Evolutionary conservation across 2,797 vertebrate species (phyloP).

Genomic region (Diceros bicornis): DNA sequence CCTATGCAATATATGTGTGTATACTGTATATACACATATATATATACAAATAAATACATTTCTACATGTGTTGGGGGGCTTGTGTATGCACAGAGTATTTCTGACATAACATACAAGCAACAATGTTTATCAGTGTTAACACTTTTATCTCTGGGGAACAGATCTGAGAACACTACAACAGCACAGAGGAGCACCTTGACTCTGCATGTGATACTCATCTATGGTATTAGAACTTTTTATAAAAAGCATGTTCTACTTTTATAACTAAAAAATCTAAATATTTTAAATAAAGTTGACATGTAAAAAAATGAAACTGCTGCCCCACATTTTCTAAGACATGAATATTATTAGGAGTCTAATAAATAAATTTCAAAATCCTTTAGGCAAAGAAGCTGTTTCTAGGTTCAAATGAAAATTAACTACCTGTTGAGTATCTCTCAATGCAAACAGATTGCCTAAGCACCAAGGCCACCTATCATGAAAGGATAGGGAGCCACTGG

Average conservation of each 20-base stretch:
- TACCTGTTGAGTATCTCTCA: not conserved
- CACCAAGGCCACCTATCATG: not conserved
- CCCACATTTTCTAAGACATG: not conserved
- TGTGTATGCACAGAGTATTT: not conserved
- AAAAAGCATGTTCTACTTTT: not conserved
- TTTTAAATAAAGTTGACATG: not conserved
- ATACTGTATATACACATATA: not conserved
- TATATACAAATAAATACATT: constrained; percentile 52
- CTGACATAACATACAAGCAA: not conserved
- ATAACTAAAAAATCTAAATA: not conserved
- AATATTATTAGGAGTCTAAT: not conserved
- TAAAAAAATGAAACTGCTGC: not conserved
- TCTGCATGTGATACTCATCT: not conserved
- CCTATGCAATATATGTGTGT: not conserved
- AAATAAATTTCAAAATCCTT: not conserved
- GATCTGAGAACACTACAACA: not conserved
- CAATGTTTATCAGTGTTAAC: not conserved
- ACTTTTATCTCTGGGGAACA: not conserved
- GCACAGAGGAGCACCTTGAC: not conserved
- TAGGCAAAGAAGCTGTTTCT: not conserved
- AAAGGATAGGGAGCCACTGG: not conserved
- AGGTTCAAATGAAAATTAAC: not conserved
- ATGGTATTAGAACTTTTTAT: not conserved
- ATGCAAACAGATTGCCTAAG: not conserved
- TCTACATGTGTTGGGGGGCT: not conserved